phyloP scores from a whole-genome alignment of 1,140 invertebrate genomes.

The Drosophila albomicans region DNA sequence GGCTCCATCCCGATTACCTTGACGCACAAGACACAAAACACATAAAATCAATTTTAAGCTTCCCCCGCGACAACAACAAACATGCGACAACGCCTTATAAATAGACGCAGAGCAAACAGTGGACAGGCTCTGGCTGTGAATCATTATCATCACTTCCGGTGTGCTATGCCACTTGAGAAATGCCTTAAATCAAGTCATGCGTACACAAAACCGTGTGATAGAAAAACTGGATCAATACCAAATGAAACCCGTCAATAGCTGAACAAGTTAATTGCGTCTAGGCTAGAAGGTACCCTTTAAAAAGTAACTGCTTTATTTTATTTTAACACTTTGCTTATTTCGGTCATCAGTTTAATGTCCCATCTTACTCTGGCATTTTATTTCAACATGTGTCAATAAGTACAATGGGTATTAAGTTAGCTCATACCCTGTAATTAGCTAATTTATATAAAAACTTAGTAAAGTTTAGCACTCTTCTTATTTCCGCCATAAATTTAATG shows the following conservation, averaged over 20 bases:
- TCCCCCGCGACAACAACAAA: slow-evolving; percentile 5
- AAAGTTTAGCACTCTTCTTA: too few species aligned
- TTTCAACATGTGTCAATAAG: too few species aligned
- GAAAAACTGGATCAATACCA: slow-evolving; percentile 32
- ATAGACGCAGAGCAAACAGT: slow-evolving; percentile 26
- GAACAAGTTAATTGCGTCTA: background rate
- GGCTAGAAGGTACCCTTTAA: background rate
- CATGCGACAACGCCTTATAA: slow-evolving; percentile 27
- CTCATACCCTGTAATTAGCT: too few species aligned
- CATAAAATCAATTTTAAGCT: slow-evolving; percentile 71
- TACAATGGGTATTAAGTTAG: too few species aligned
- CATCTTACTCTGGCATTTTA: too few species aligned
- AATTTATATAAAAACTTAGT: too few species aligned
- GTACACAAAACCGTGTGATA: slow-evolving; percentile 14
- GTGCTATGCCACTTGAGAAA: slow-evolving; percentile 20
- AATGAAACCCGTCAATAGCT: slow-evolving; percentile 11
- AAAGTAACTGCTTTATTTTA: too few species aligned
- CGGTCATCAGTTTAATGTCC: too few species aligned
- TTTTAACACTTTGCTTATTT: too few species aligned
- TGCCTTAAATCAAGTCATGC: slow-evolving; percentile 23
- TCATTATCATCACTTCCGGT: slow-evolving; percentile 45
- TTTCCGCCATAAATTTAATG: too few species aligned
- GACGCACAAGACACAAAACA: slow-evolving; percentile 12
- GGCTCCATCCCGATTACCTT: slow-evolving; percentile 8
- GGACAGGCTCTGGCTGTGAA: background rate